These are phyloP conservation scores for Caenorhabditis tropicalis DNA, from an alignment of 1,140 invertebrate species.

Conservation along the genomic window DNA sequence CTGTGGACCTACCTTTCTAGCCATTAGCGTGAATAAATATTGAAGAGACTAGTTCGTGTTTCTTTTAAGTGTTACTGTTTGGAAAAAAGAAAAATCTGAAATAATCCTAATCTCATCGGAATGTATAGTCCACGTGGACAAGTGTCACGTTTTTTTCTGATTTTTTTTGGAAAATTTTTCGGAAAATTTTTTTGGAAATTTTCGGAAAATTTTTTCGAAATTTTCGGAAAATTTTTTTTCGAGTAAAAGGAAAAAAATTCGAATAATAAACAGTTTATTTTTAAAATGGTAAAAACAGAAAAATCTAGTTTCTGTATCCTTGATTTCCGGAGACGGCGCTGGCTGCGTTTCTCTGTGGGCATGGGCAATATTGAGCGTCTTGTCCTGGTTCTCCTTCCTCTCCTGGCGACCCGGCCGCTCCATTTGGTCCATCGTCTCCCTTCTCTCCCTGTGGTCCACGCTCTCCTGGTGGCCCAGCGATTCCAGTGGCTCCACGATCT, in stretches of 20 bases:
- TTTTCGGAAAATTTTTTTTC: no score
- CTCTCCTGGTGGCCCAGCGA: slow-evolving; percentile 45
- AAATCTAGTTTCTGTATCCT: slow-evolving; percentile 42
- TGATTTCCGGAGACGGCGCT: slow-evolving; percentile 15
- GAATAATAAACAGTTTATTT: no score
- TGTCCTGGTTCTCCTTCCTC: slow-evolving; percentile 57
- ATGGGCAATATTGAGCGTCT: slow-evolving; percentile 59
- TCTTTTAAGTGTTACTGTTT: no score
- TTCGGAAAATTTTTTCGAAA: no score
- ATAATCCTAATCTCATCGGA: no score
- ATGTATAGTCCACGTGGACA: no score
- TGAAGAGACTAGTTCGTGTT: slow-evolving; percentile 23
- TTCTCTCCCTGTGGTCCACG: slow-evolving; percentile 51
- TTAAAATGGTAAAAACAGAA: background rate
- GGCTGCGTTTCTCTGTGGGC: slow-evolving; percentile 47
- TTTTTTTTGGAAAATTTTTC: no score
- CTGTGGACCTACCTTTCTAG: background rate
- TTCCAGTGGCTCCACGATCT: slow-evolving; percentile 30
- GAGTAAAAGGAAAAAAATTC: no score
- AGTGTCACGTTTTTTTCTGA: no score
- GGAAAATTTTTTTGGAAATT: no score
- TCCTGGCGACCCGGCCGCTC: slow-evolving; percentile 37
- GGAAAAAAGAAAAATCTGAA: no score
- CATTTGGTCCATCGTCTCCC: slow-evolving; percentile 52
- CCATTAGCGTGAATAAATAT: slow-evolving; percentile 33